Conservation (phyloP, 2,888 invertebrate genomes). For the Mesochorus sp. region DNA sequence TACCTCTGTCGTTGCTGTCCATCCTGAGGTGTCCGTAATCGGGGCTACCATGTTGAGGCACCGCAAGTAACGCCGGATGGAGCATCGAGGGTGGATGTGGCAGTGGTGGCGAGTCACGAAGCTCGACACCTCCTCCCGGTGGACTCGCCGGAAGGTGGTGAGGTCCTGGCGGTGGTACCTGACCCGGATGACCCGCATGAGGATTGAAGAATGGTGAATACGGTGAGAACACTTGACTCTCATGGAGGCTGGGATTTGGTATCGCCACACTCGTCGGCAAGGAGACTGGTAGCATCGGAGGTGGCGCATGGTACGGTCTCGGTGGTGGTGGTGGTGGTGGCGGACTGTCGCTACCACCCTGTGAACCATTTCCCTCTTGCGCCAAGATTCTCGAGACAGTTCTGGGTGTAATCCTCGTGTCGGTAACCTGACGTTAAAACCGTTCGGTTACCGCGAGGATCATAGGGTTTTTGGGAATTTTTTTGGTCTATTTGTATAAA, state of each 20-base stretch:
- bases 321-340: constrained; percentile 88
- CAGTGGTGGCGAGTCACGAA: constrained; percentile 92
- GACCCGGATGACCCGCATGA: constrained; percentile 79
- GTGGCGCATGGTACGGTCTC: constrained; percentile 89
- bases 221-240: constrained; percentile 96
- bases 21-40: constrained; percentile 90
- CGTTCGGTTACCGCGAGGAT: constrained; percentile 65
- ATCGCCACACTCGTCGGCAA: constrained; percentile 98
- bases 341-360: constrained; percentile 83
- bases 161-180: constrained; percentile 79
- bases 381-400: constrained; percentile 94
- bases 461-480: constrained; percentile 45
- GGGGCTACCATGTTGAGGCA: constrained; percentile 91
- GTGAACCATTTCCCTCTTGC: constrained; percentile 90
- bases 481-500: constrained; percentile 27
- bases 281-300: constrained; percentile 93
- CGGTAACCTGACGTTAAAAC: constrained; percentile 86
- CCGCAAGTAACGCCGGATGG: constrained; percentile 92
- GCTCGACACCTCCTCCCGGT: constrained; percentile 86
- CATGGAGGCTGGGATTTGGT: constrained; percentile 97
- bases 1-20: constrained; percentile 93
- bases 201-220: constrained; percentile 94
- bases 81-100: constrained; percentile 91
- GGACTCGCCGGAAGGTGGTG: constrained; percentile 83
- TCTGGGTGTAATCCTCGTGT: constrained; percentile 94